Evolutionary conservation across 2,888 invertebrate species (phyloP).

Genomic region (Xiphydria camelus): DNA sequence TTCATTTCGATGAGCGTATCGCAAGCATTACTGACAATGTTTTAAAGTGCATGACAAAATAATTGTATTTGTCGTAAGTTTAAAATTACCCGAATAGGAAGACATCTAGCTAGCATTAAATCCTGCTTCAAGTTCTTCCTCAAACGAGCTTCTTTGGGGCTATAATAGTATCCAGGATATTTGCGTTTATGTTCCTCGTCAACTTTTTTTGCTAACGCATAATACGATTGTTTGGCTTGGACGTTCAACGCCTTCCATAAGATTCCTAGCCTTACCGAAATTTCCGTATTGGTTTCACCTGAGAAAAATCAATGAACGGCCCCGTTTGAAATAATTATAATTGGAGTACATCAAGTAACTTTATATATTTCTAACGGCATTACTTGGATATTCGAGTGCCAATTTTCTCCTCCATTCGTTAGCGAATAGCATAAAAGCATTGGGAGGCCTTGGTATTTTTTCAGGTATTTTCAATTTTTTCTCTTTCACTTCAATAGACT

Average conservation of each 20-base stretch:
- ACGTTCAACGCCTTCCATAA: slow-evolving; percentile 60
- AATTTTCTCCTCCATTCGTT: slow-evolving; percentile 60
- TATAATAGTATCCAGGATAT: slow-evolving; percentile 57
- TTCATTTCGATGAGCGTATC: too few relatives aligned
- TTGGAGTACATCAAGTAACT: too few relatives aligned
- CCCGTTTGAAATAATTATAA: not conserved
- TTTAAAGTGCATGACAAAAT: too few relatives aligned
- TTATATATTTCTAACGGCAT: not conserved
- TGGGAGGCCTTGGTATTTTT: slow-evolving; percentile 58
- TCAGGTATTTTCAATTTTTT: slow-evolving; percentile 17
- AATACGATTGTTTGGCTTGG: slow-evolving; percentile 56
- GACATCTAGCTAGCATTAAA: slow-evolving; percentile 17
- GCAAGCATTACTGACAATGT: too few relatives aligned
- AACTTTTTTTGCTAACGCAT: slow-evolving; percentile 53
- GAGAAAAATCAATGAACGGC: slow-evolving; percentile 11
- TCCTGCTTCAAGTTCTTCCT: slow-evolving; percentile 41
- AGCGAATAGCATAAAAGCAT: slow-evolving; percentile 62
- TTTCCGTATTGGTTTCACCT: slow-evolving; percentile 60
- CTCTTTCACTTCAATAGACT: slow-evolving; percentile 6
- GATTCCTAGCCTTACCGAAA: slow-evolving; percentile 58
- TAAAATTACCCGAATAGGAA: slow-evolving; percentile 15
- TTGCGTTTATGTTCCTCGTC: slow-evolving; percentile 57
- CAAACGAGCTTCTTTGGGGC: slow-evolving; percentile 55
- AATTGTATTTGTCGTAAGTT: too few relatives aligned
- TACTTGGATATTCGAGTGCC: slow-evolving; percentile 56